These are phyloP conservation scores for Phoebastria nigripes DNA, from an alignment of 2,797 vertebrate species.

Conservation along the genomic window DNA sequence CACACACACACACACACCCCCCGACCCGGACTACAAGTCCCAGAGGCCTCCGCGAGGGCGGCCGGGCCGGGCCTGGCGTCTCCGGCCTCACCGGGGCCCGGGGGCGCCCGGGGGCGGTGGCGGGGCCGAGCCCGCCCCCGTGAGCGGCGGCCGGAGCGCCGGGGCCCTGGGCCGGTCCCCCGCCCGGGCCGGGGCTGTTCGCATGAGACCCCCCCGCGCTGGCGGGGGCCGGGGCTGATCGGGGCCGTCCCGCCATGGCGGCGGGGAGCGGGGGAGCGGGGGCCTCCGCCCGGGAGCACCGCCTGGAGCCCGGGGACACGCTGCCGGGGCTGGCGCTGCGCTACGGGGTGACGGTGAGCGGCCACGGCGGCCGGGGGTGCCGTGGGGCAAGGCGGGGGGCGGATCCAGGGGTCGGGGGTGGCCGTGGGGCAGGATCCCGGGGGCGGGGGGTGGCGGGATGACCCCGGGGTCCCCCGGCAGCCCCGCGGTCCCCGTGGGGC, in stretches of 20 bases:
- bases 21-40: background rate
- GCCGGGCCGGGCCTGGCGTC: background rate
- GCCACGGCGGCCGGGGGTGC: no score
- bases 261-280: constrained; percentile 76
- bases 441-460: background rate
- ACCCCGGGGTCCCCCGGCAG: no score
- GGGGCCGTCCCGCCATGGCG: constrained; percentile 73
- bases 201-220: background rate
- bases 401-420: background rate
- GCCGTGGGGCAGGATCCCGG: background rate
- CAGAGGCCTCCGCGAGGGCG: background rate
- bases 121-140: background rate
- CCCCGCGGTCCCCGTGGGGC: background rate
- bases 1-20: no score
- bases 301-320: constrained; percentile 84
- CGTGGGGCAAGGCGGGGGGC: background rate
- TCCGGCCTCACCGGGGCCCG: background rate
- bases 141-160: background rate
- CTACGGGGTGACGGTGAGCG: constrained; percentile 91
- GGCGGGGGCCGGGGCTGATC: background rate
- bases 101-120: background rate
- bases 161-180: background rate
- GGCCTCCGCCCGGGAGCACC: constrained; percentile 78
- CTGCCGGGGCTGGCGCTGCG: constrained; percentile 86
- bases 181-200: background rate